Base-by-base conservation (phyloP, 1,140 invertebrate genomes). In the Heliconius himera region DNA sequence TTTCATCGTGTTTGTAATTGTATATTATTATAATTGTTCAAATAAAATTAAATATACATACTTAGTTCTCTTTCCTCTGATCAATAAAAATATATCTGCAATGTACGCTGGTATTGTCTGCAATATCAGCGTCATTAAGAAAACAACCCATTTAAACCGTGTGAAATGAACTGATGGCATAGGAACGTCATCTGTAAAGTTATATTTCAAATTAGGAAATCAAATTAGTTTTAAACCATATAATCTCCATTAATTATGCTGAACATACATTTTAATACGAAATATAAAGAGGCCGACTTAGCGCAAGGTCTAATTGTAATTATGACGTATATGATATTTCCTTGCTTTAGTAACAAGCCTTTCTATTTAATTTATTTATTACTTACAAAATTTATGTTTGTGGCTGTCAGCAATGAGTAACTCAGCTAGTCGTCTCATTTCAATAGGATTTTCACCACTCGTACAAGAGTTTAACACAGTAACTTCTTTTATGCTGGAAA, bases 391-490 rank as follows among this genome's bases (percentile, higher is more conserved):
- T 71, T 73, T 73, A 77, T 81, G 72, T 54, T 81, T 82, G 8
- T 73, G 13, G 51, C 77, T 36, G 2, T 81, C 46, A 2, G 75
- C 18, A 26, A 70, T 73, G 4, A 74, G 56, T 0, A 80, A 56
- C 13, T 20, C 26, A n/a, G 56, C 2, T 0, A 85, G 33, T 18
- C 76, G 18, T 13, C n/a, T 18, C 22, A 82, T 46, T 20, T 41
- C 81, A 36, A 87, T 66, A 6, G 86, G 86, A 77, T 87, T 87
- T 49, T 60, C 77, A 26, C 60, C 76, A 22, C 86, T 87, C 6
- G 83, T 83, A 38, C 83, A 82, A 33, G 76, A 80, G 33, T 87
- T 87, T 70, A 83, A 86, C 0, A 87, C 77, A 22, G 51, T 6
- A 6, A 85, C 73, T 29, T 77, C 77, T 11, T 83, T 70, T 54